phyloP scores from a whole-genome alignment of 2,113 vertebrate species.

The Salvelinus alpinus region DNA sequence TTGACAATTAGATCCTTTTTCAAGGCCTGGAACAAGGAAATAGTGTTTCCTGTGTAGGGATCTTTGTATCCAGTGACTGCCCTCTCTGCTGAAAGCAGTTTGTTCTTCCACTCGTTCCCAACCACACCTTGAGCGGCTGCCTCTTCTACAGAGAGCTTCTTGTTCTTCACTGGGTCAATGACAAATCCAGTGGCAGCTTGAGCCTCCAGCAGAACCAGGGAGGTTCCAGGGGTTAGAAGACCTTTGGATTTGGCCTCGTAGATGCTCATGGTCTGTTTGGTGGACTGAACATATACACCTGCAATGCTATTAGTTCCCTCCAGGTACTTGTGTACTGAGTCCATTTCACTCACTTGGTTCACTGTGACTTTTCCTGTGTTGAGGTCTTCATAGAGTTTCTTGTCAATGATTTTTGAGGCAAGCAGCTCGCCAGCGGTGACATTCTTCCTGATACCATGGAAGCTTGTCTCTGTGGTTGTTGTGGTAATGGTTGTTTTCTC shows the following conservation, averaged over 20 bases:
- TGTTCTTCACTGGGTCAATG: conserved; percentile 64
- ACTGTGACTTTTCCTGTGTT: conserved; percentile 43
- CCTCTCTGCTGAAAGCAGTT: conserved; percentile 62
- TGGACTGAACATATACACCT: conserved; percentile 37
- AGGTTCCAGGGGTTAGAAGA: conserved; percentile 36
- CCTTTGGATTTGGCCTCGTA: conserved; percentile 63
- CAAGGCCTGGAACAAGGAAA: conserved; percentile 85
- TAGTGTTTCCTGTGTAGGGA: conserved; percentile 77
- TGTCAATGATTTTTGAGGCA: not conserved
- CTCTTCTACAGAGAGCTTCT: conserved; percentile 60
- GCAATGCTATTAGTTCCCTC: conserved; percentile 65
- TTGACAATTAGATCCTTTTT: conserved; percentile 82
- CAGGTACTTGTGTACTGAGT: conserved; percentile 57
- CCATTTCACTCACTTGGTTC: conserved; percentile 19
- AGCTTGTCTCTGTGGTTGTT: conserved; percentile 42
- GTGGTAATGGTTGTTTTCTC: conserved; percentile 4
- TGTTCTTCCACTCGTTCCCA: conserved; percentile 45
- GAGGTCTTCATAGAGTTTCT: conserved; percentile 53
- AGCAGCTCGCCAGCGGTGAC: conserved; percentile 56
- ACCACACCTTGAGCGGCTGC: conserved; percentile 48
- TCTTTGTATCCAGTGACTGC: conserved; percentile 80
- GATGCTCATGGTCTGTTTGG: conserved; percentile 55
- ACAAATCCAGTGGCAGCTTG: conserved; percentile 72
- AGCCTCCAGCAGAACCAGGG: conserved; percentile 55
- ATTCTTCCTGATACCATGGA: conserved; percentile 59